Evolutionary conservation across 2,113 vertebrate genomes (phyloP), one percentile per base, ranked within the genome.

Genomic region (Mesembrinibis cayennensis): DNA sequence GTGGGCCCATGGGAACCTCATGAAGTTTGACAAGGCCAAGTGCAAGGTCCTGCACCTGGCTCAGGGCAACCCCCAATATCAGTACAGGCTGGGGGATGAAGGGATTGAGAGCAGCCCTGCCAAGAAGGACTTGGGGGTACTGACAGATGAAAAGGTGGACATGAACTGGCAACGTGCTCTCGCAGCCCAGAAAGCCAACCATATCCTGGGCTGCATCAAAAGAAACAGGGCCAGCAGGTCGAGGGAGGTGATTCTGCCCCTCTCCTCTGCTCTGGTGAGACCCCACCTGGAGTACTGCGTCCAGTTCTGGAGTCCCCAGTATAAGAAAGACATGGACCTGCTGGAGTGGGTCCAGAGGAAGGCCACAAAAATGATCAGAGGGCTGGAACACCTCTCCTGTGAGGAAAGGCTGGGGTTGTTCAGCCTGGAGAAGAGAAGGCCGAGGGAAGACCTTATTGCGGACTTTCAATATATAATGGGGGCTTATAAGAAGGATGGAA

Each of bases 181-280:
- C n/a, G 25, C 18, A 59, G 20, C 12, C 5, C 27, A 45, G 23
- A 71, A 80, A 66, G 15, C 6, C 20, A n/a, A 4, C 3, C 2
- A 0, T 17, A 34, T 34, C 65, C 7, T 36, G 9, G 45, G 10
- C 25, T 85, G 11, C 47, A 50, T 19, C 1, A n/a, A 80, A 66
- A 44, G 7, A 52, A 34, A 4, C 0, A 0, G 23, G 7, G 5
- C 3, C 6, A 25, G 56, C 15, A 72, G 18, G 11, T 4, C 0
- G 42, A 47, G 25, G 11, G 15, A 67, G 16, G 3, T 56, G 10
- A 30, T 61, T 62, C 6, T 77, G 2, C 32, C 25, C 7, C 12
- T 62, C 10, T 40, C 4, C n/a, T 70, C 63, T 4, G 3, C 20
- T 62, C 30, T 77, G 1, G 5, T 62, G 17, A 81, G 20, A 76